These are phyloP conservation scores for Pseudorasbora parva DNA, from an alignment of 2,113 vertebrate species.

Conservation along the genomic window DNA sequence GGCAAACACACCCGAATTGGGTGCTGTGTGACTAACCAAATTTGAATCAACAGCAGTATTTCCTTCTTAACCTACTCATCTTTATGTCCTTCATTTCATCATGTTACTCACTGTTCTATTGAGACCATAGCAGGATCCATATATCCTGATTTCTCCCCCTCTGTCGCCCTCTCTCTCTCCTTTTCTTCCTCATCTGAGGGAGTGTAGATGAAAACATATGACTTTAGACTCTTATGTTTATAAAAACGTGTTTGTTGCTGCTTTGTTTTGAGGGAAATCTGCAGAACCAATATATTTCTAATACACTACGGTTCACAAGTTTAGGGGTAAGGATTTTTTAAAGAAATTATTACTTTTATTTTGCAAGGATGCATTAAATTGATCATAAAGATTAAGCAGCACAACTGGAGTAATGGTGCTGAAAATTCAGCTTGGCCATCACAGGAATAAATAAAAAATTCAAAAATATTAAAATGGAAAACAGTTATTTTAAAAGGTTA, in stretches of 20 bases:
- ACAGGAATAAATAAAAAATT: no score
- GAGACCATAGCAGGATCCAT: conserved; percentile 39
- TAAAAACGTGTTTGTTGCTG: background rate
- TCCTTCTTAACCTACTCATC: background rate
- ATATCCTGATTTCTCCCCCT: conserved; percentile 24
- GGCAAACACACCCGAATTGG: background rate
- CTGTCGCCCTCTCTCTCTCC: conserved; percentile 43
- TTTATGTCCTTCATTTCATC: background rate
- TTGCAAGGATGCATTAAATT: no score
- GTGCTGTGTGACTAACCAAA: background rate
- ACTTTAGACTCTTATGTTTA: background rate
- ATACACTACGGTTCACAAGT: no score
- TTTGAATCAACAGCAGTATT: background rate
- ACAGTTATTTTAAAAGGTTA: no score
- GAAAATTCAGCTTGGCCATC: no score
- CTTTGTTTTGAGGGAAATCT: background rate
- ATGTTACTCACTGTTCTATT: conserved; percentile 47
- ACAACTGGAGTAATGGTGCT: no score
- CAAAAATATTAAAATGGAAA: no score
- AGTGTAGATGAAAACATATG: background rate
- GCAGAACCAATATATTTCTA: background rate
- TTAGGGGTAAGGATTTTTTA: no score
- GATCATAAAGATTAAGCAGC: no score
- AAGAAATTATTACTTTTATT: no score
- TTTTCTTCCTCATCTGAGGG: conserved; percentile 33